These are phyloP conservation scores for Automeris io DNA, from an alignment of 2,888 invertebrate genomes.

Conservation along the genomic window DNA sequence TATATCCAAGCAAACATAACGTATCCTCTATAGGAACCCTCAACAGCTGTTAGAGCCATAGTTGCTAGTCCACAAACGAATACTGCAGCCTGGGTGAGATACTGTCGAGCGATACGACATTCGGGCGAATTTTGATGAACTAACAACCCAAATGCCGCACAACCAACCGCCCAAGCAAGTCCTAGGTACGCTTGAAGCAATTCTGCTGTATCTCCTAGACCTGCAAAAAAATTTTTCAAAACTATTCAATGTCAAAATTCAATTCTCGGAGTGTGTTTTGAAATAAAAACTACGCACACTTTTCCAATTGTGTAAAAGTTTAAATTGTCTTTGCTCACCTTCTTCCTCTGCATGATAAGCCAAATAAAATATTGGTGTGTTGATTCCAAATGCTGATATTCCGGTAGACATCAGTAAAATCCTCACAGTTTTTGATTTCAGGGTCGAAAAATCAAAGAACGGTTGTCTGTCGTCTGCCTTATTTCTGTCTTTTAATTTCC, in stretches of 20 bases:
- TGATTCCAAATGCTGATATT: conserved; percentile 88
- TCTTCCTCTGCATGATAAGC: conserved; percentile 88
- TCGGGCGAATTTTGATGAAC: conserved; percentile 90
- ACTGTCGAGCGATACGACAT: conserved; percentile 90
- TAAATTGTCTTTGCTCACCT: conserved; percentile 66
- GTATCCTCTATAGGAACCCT: conserved; percentile 85
- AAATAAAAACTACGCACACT: no score
- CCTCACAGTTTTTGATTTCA: conserved; percentile 89
- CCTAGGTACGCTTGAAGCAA: conserved; percentile 86
- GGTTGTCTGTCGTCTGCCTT: conserved; percentile 87
- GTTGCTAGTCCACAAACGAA: conserved; percentile 87
- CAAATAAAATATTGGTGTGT: conserved; percentile 90
- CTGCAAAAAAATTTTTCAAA: conserved; percentile 25
- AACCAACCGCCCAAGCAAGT: conserved; percentile 89
- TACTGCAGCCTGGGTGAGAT: conserved; percentile 88
- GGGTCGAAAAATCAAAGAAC: conserved; percentile 90
- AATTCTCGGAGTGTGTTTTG: neutral
- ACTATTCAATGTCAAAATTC: neutral
- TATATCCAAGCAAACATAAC: conserved; percentile 90
- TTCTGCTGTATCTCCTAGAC: conserved; percentile 78
- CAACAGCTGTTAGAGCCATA: conserved; percentile 85
- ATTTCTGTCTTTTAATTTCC: conserved; percentile 88
- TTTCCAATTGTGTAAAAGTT: no score
- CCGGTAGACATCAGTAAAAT: conserved; percentile 88
- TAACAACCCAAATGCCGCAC: conserved; percentile 86